These are phyloP conservation scores for Forbesichthys agassizii DNA, from an alignment of 2,113 vertebrate genomes.

Conservation along the genomic window DNA sequence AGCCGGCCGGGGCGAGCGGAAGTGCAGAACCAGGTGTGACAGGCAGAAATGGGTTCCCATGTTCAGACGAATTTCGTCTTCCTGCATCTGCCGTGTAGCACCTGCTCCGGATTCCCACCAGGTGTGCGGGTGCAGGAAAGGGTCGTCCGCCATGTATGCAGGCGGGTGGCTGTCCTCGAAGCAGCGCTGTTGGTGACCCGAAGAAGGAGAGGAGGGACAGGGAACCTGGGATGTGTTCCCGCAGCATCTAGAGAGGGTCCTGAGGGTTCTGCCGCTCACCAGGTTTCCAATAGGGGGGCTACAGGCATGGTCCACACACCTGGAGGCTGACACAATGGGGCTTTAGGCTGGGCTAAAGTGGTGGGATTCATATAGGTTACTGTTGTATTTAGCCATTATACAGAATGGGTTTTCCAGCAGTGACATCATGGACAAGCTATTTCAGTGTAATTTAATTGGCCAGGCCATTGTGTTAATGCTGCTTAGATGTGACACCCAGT, in stretches of 20 bases:
- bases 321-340: conserved; percentile 68
- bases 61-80: conserved; percentile 84
- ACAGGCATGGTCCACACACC: conserved; percentile 80
- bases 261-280: conserved; percentile 80
- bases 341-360: neutral
- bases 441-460: conserved; percentile 45
- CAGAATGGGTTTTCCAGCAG: conserved; percentile 4
- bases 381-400: neutral
- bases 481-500: conserved; percentile 28
- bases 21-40: conserved; percentile 84
- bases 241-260: conserved; percentile 77
- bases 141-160: conserved; percentile 83
- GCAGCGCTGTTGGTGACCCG: conserved; percentile 53
- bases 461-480: conserved; percentile 11
- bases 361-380: neutral
- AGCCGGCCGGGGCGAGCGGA: conserved; percentile 85
- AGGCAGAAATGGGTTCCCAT: conserved; percentile 83
- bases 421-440: conserved; percentile 19
- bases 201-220: conserved; percentile 53
- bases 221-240: conserved; percentile 72
- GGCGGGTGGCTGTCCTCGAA: conserved; percentile 76
- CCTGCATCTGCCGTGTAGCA: neutral
- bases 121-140: conserved; percentile 80
- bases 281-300: conserved; percentile 87
- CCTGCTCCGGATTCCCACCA: conserved; percentile 84